Conservation (phyloP, 2,888 invertebrate species). For the Baronia brevicornis region DNA sequence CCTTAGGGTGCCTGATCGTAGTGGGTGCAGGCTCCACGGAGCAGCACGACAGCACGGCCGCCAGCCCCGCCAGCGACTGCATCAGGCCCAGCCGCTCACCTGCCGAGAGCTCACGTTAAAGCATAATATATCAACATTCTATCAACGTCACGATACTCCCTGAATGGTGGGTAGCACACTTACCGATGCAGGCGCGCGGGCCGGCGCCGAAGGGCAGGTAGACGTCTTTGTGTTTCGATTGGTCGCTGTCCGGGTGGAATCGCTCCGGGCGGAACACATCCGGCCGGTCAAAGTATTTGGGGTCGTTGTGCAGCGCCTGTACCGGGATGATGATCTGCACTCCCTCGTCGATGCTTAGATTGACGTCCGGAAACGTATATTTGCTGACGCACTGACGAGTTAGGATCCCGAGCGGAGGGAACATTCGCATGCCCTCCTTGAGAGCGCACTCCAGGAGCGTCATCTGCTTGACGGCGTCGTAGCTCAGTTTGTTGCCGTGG, state of each 20-base stretch:
- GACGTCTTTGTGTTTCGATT: slow-evolving; percentile 31
- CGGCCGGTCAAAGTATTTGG: slow-evolving; percentile 40
- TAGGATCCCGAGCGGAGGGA: slow-evolving; percentile 47
- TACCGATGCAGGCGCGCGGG: slow-evolving; percentile 52
- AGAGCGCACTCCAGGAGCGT: slow-evolving; percentile 41
- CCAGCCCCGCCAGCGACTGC: no score
- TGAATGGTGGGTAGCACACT: no score
- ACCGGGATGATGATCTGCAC: slow-evolving; percentile 34
- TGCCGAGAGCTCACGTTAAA: no score
- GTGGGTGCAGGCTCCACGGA: slow-evolving; percentile 20
- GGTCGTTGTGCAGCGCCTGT: slow-evolving; percentile 43
- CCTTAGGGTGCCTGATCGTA: slow-evolving; percentile 13
- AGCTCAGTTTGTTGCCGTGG: slow-evolving; percentile 34
- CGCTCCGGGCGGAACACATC: slow-evolving; percentile 42
- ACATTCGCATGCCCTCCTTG: slow-evolving; percentile 45
- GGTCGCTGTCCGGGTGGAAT: slow-evolving; percentile 34
- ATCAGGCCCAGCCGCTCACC: no score
- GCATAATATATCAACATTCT: no score
- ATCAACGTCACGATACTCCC: no score
- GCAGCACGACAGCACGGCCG: no score
- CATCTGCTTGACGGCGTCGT: slow-evolving; percentile 46
- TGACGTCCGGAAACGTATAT: slow-evolving; percentile 40
- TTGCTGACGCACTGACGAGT: slow-evolving; percentile 32
- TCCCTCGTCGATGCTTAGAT: slow-evolving; percentile 37
- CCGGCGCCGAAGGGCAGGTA: slow-evolving; percentile 54